phyloP scores from a whole-genome alignment of 2,888 invertebrate species.

The Lochmaea capreae region DNA sequence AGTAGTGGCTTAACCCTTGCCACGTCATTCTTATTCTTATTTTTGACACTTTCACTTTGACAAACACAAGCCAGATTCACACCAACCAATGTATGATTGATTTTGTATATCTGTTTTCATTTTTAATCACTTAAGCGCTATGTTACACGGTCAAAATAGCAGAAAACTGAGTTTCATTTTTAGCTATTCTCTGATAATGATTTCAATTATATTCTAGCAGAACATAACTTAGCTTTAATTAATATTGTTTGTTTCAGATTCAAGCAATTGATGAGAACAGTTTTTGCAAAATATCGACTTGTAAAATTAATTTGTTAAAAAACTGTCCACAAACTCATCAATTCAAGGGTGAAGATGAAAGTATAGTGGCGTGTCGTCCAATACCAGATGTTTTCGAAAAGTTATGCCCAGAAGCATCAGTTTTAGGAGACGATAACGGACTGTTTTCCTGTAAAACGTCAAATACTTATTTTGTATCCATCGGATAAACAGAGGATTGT shows the following conservation, averaged over 20 bases:
- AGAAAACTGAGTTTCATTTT: too few species aligned
- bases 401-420: slow-evolving; percentile 65
- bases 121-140: too few species aligned
- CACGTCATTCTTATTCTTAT: too few species aligned
- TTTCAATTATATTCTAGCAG: background rate
- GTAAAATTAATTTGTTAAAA: slow-evolving; percentile 43
- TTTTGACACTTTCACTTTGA: too few species aligned
- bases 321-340: slow-evolving; percentile 48
- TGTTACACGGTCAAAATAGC: too few species aligned
- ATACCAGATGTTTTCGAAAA: slow-evolving; percentile 61
- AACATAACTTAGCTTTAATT: background rate
- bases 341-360: slow-evolving; percentile 41
- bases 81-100: too few species aligned
- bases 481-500: slow-evolving; percentile 38
- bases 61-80: too few species aligned
- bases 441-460: slow-evolving; percentile 59
- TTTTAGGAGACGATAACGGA: slow-evolving; percentile 59
- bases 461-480: slow-evolving; percentile 45
- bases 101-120: too few species aligned
- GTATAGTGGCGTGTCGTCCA: slow-evolving; percentile 49
- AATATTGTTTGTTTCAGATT: slow-evolving; percentile 40
- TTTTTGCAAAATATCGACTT: slow-evolving; percentile 46
- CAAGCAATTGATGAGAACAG: slow-evolving; percentile 37
- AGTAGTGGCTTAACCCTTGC: too few species aligned
- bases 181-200: too few species aligned